phyloP scores from a whole-genome alignment of 2,797 vertebrate genomes.

The Clarias pachynema region DNA sequence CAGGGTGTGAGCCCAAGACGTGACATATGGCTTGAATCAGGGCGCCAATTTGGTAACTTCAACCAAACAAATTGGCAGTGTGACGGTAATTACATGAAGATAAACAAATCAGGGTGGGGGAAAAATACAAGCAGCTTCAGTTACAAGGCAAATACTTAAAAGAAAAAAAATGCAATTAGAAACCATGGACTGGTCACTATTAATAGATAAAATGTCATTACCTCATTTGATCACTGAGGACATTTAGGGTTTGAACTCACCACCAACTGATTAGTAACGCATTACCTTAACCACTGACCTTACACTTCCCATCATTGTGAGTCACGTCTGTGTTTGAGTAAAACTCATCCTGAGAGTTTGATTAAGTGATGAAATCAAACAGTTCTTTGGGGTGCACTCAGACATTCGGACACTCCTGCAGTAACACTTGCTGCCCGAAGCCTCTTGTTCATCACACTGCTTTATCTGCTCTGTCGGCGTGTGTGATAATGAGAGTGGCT shows the following conservation, averaged over 20 bases:
- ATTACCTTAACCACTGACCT: background rate
- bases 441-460: conserved; percentile 21
- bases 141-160: background rate
- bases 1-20: background rate
- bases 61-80: background rate
- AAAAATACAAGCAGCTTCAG: background rate
- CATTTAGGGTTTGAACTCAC: background rate
- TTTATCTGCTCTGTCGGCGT: conserved; percentile 26
- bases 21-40: background rate
- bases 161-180: background rate
- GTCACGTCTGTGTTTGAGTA: background rate
- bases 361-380: background rate
- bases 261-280: background rate
- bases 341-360: background rate
- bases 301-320: background rate
- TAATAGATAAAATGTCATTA: background rate
- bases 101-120: background rate
- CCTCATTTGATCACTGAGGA: background rate
- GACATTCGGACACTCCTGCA: background rate
- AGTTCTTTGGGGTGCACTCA: conserved; percentile 10
- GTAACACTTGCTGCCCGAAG: conserved; percentile 21
- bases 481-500: conserved; percentile 37
- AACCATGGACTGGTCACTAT: background rate
- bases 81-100: background rate
- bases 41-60: background rate